phyloP scores from a whole-genome alignment of 2,888 invertebrate species.

The Spisula solida region DNA sequence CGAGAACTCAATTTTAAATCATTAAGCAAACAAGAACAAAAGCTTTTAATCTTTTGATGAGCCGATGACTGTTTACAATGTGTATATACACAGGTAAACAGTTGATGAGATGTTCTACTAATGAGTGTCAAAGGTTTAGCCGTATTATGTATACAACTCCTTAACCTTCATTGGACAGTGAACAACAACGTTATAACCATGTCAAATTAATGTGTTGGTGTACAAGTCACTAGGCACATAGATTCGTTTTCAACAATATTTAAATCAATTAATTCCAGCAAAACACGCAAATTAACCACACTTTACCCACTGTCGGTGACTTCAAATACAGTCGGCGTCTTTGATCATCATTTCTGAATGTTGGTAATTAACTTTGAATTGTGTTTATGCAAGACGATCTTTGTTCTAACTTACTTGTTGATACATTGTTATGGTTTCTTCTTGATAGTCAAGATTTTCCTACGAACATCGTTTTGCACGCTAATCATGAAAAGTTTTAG shows the following conservation, averaged over 20 bases:
- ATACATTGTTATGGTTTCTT: conserved; percentile 55
- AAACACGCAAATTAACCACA: conserved; percentile 67
- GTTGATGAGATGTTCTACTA: conserved; percentile 3
- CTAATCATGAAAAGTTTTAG: conserved; percentile 42
- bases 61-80: conserved; percentile 49
- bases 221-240: conserved; percentile 44
- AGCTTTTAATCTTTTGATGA: conserved; percentile 53
- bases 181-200: conserved; percentile 33
- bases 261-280: conserved; percentile 59
- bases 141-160: conserved; percentile 42
- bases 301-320: conserved; percentile 65
- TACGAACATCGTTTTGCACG: conserved; percentile 25
- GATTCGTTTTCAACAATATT: conserved; percentile 42
- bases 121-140: conserved; percentile 35
- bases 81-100: conserved; percentile 58
- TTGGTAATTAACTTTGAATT: conserved; percentile 71
- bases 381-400: conserved; percentile 64
- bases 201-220: conserved; percentile 57
- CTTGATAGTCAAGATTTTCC: conserved; percentile 45
- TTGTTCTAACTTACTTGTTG: conserved; percentile 44
- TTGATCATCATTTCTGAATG: conserved; percentile 66
- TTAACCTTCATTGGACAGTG: conserved; percentile 46
- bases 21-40: conserved; percentile 56
- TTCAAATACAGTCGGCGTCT: conserved; percentile 60
- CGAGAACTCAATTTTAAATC: conserved; percentile 40